Conservation (phyloP, 2,113 vertebrate species). For the Emydocephalus ijimae region DNA sequence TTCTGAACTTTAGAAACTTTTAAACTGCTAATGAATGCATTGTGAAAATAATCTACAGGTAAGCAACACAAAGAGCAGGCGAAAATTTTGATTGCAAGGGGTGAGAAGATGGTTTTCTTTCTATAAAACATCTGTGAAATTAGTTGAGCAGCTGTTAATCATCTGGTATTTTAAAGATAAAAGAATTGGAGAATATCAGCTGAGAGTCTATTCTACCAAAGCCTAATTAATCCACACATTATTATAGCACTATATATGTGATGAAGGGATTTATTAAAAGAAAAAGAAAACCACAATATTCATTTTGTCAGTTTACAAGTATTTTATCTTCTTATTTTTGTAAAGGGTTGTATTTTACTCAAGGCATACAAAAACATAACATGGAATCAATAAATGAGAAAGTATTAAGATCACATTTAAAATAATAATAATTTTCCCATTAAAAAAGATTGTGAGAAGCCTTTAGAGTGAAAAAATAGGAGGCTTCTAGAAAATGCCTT, state of each 20-base stretch:
- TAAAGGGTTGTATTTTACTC: not conserved
- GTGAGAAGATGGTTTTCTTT: constrained; percentile 45
- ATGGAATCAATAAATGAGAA: not conserved
- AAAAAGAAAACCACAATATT: not conserved
- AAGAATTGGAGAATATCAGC: constrained; percentile 36
- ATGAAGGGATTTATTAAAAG: not conserved
- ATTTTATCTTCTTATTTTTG: not conserved
- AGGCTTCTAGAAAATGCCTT: not conserved
- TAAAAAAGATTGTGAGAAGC: not conserved
- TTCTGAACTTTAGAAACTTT: constrained; percentile 23
- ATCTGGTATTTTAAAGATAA: constrained; percentile 40
- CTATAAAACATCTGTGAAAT: constrained; percentile 40
- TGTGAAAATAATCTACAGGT: constrained; percentile 44
- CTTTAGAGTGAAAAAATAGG: not conserved
- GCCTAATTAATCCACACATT: not conserved
- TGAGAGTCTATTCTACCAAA: not conserved
- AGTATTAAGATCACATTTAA: not conserved
- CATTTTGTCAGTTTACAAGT: not conserved
- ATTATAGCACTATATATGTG: not conserved
- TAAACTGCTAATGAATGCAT: constrained; percentile 28
- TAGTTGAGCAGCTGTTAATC: constrained; percentile 40
- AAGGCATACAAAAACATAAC: not conserved
- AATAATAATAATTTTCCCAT: not conserved
- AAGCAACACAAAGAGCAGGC: constrained; percentile 37
- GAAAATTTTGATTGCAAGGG: constrained; percentile 44